Base-by-base conservation (phyloP, 2,113 vertebrate species). In the Ailurus styani region DNA sequence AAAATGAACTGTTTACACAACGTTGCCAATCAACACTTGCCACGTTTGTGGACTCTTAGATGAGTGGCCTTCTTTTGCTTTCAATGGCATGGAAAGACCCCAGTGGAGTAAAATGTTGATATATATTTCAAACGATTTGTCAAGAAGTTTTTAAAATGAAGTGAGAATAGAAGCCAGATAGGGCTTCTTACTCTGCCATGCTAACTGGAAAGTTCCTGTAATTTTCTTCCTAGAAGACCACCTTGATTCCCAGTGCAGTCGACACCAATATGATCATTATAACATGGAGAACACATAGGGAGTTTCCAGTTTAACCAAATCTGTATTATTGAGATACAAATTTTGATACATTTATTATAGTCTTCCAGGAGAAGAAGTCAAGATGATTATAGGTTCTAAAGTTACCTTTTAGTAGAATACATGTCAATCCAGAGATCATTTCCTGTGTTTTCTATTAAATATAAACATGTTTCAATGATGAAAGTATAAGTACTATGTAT, bases 401-500 rank as follows among this genome's bases (percentile, higher is more conserved):
- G 57, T 0, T 93, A 89, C 54, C 31, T 89, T 93, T 95, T 72
- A 54, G 4, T 66, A 57, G 54, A 85, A 11, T 40, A 27, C 11
- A 21, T 97, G 52, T 91, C 73, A 90, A 86, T 78, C 84, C 37
- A n/a, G 21, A 92, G 25, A 83, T 70, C 40, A 86, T 72, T 91
- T 85, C 31, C 4, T 47, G 6, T 64, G 29, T 79, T 84, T 87
- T 78, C 54, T 75, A 47, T 52, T 31, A 91, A 55, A 45, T 52
- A 60, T 54, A 91, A 92, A 40, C 18, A 57, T 55, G 17, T 68
- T 47, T 78, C 21, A 52, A 12, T 42, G 40, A 78, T 42, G 20
- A 77, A 94, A 87, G 2, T 17, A 14, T 55, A 90, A 75, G 34
- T 34, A 78, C 23, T 57, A 1, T 90, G 7, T 66, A 60, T 54